These are phyloP conservation scores for Mystacornis crossleyi DNA, from an alignment of 2,113 vertebrate species.

Conservation along the genomic window DNA sequence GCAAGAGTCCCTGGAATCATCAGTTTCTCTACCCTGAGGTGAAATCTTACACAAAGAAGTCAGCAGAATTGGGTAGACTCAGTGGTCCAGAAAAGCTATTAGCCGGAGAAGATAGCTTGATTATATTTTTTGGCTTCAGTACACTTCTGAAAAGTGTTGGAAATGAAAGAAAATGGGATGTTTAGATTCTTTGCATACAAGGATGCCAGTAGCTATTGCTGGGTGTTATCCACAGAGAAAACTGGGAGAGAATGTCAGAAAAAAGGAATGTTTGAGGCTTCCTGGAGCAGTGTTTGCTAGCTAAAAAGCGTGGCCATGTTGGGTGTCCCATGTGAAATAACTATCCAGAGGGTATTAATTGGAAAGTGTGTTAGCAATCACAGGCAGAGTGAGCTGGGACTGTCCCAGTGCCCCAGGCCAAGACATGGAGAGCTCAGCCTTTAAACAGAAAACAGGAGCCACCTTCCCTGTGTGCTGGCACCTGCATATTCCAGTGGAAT, in stretches of 20 bases:
- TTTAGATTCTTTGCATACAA: background rate
- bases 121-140: background rate
- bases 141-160: background rate
- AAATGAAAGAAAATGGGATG: background rate
- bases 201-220: background rate
- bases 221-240: background rate
- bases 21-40: background rate
- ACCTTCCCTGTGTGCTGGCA: background rate
- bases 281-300: background rate
- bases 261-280: background rate
- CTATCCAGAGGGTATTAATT: background rate
- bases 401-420: background rate
- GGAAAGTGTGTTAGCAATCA: fast-evolving
- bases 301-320: background rate
- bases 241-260: background rate
- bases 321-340: background rate
- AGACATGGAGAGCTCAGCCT: background rate
- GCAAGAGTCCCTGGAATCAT: background rate
- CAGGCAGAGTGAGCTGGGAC: background rate
- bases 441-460: background rate
- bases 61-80: background rate
- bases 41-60: background rate
- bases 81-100: slow-evolving; percentile 10
- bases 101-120: background rate
- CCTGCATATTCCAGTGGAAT: background rate